Evolutionary conservation across 1,140 invertebrate genomes (phyloP).

Genomic region (Branchinecta lynchi): DNA sequence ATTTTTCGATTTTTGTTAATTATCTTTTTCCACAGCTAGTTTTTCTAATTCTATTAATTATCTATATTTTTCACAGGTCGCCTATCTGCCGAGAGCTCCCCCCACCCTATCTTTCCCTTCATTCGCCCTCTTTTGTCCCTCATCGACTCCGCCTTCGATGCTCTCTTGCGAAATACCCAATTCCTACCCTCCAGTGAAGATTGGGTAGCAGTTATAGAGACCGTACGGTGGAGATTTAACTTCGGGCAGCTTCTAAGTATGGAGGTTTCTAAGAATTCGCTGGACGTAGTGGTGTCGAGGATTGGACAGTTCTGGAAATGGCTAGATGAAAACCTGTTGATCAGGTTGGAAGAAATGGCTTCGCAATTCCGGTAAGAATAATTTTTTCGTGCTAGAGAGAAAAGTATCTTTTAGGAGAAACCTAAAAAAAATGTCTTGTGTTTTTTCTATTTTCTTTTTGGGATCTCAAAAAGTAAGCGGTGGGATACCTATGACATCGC

Average conservation of each 20-base stretch:
- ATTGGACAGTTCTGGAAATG: constrained; percentile 18
- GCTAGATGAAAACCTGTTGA: constrained; percentile 8
- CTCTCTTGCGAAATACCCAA: background rate
- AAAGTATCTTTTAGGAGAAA: no score
- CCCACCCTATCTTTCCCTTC: constrained; percentile 10
- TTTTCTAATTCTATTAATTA: no score
- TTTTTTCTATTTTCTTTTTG: no score
- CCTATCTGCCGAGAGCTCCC: constrained; percentile 16
- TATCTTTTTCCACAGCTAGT: background rate
- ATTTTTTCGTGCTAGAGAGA: no score
- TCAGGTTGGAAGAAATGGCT: background rate
- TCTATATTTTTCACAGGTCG: background rate
- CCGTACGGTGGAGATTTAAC: constrained; percentile 15
- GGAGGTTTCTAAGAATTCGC: background rate
- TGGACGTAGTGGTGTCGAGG: constrained; percentile 9
- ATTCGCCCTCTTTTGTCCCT: background rate
- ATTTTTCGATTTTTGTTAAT: no score
- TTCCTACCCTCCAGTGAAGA: constrained; percentile 11
- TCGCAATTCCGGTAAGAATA: background rate
- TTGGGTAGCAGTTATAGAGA: constrained; percentile 14
- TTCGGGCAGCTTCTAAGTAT: constrained; percentile 6
- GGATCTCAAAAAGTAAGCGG: no score
- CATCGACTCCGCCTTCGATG: constrained; percentile 10
- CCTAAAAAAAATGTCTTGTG: no score
- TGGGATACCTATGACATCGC: no score